Conservation (phyloP, 2,888 invertebrate genomes). For the Gerris lacustris region DNA sequence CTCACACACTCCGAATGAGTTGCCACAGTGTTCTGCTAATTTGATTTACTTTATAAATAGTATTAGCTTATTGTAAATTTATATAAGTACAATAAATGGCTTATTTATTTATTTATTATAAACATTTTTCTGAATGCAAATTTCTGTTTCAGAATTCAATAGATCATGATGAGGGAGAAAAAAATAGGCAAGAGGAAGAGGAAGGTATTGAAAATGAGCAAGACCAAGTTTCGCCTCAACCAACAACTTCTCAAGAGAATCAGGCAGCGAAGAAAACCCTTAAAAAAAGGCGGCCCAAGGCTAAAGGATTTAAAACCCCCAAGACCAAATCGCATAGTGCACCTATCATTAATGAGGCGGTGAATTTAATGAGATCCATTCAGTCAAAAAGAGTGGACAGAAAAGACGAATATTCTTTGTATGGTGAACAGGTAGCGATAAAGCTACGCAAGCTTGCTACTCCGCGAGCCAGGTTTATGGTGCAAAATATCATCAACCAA, state of each 20-base stretch:
- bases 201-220: not conserved
- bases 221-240: too few relatives aligned
- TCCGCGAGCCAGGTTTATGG: constrained; percentile 16
- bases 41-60: too few relatives aligned
- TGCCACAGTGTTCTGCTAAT: too few relatives aligned
- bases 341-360: constrained; percentile 18
- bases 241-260: too few relatives aligned
- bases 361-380: constrained; percentile 19
- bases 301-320: constrained; percentile 15
- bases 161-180: constrained; percentile 15
- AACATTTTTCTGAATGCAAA: constrained; percentile 8
- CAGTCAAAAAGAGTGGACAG: constrained; percentile 15
- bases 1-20: too few relatives aligned
- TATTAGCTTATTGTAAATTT: too few relatives aligned
- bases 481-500: constrained; percentile 18
- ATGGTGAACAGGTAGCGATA: constrained; percentile 16
- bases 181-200: constrained; percentile 12
- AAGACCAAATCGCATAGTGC: constrained; percentile 13
- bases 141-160: constrained; percentile 17
- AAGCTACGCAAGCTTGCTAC: constrained; percentile 16
- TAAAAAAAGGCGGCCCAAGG: constrained; percentile 13
- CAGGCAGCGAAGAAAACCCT: constrained; percentile 5
- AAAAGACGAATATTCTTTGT: constrained; percentile 12
- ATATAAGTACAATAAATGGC: not conserved
- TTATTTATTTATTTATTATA: constrained; percentile 6